These are phyloP conservation scores for Acheta domesticus DNA, from an alignment of 2,888 invertebrate genomes.

Conservation along the genomic window DNA sequence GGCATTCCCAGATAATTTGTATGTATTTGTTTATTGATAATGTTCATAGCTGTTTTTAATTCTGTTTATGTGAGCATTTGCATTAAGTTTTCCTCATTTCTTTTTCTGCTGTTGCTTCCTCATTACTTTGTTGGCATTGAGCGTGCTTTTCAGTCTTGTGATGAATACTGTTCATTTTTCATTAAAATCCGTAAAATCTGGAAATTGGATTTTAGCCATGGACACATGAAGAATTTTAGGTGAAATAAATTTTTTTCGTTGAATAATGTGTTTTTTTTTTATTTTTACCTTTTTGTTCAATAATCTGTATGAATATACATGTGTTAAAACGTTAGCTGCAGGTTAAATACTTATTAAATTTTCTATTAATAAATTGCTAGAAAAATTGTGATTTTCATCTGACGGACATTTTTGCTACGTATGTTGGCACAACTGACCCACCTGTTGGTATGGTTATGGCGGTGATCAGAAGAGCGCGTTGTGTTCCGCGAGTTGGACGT, in stretches of 20 bases:
- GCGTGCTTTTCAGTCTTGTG: background rate
- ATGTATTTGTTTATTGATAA: no score
- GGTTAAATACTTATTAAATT: no score
- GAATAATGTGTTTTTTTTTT: background rate
- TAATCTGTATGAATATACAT: no score
- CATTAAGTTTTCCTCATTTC: no score
- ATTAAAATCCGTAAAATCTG: background rate
- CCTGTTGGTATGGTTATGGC: constrained; percentile 31
- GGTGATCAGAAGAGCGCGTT: constrained; percentile 26
- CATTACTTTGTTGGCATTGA: background rate
- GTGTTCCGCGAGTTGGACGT: constrained; percentile 20
- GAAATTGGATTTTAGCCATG: background rate
- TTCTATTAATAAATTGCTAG: no score
- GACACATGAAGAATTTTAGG: background rate
- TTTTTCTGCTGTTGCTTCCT: background rate
- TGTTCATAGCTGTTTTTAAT: no score
- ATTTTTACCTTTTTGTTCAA: background rate
- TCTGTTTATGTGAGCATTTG: no score
- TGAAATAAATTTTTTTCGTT: background rate
- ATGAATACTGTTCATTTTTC: background rate
- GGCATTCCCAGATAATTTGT: no score
- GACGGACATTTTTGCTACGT: background rate
- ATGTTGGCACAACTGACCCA: constrained; percentile 28
- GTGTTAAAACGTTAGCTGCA: no score
- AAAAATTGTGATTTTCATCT: background rate